Evolutionary conservation across 2,113 vertebrate species (phyloP).

Genomic region (Cygnus buccinator): DNA sequence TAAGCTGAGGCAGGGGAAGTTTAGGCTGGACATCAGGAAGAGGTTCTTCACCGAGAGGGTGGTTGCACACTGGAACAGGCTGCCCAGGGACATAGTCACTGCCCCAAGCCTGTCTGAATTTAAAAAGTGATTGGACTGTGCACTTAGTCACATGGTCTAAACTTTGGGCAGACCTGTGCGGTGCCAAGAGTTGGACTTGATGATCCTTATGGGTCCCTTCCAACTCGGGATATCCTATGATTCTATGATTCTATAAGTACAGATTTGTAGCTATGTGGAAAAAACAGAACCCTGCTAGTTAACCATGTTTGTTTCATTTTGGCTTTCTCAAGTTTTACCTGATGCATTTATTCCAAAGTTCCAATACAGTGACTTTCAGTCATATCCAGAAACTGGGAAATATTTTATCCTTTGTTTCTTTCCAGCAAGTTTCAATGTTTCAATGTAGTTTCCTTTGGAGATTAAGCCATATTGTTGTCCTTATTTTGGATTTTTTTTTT

Average conservation of each 20-base stretch:
- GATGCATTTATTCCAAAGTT: not conserved
- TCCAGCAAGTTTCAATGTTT: not conserved
- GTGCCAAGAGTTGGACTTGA: too few species aligned
- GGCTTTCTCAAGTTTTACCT: not conserved
- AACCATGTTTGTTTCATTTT: not conserved
- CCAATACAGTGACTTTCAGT: accelerated
- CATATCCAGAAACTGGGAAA: not conserved
- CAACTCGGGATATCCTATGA: too few species aligned
- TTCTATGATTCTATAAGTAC: not conserved
- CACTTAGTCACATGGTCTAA: too few species aligned
- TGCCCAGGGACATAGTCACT: too few species aligned
- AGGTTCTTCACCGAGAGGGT: too few species aligned
- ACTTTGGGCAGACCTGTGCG: too few species aligned
- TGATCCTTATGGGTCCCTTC: too few species aligned
- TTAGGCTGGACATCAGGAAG: too few species aligned
- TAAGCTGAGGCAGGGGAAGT: too few species aligned
- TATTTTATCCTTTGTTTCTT: not conserved
- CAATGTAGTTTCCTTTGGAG: not conserved
- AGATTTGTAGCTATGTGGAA: not conserved
- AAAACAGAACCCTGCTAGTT: not conserved
- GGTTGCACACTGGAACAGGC: too few species aligned
- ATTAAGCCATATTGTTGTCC: not conserved
- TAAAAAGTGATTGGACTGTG: too few species aligned
- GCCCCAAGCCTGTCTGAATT: too few species aligned
- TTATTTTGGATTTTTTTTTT: not conserved